Conservation (phyloP, 2,113 vertebrate genomes). For the Parus major region DNA sequence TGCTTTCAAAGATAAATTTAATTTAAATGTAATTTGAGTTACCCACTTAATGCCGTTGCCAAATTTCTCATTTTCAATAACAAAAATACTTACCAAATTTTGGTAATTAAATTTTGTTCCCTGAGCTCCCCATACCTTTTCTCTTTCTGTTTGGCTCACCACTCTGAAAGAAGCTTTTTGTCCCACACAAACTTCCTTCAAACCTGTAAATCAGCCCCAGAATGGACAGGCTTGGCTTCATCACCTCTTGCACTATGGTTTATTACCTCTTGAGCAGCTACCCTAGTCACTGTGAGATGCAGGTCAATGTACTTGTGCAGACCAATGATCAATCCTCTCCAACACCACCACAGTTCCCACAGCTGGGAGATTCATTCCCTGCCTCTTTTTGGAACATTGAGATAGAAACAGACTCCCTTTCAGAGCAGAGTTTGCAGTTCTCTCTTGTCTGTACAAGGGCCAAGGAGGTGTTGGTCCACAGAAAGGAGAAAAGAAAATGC, state of each 20-base stretch:
- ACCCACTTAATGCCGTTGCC: background rate
- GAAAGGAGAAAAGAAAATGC: background rate
- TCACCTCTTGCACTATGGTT: background rate
- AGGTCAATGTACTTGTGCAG: background rate
- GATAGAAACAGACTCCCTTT: background rate
- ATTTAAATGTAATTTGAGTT: background rate
- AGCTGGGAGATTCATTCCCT: background rate
- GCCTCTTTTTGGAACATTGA: background rate
- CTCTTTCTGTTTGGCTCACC: background rate
- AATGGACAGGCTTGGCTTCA: background rate
- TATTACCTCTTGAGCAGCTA: background rate
- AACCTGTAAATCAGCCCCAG: background rate
- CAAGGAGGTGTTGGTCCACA: background rate
- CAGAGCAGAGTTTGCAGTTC: background rate
- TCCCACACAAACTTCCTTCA: background rate
- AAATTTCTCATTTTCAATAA: background rate
- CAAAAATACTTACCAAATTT: background rate
- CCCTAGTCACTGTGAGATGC: background rate
- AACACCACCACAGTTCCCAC: background rate
- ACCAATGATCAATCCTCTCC: background rate
- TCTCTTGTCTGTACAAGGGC: background rate
- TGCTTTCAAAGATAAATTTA: conserved; percentile 6
- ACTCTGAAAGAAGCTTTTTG: background rate
- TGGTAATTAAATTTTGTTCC: background rate
- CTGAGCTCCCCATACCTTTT: background rate